These are phyloP conservation scores for Lasius fuliginosus DNA, from an alignment of 2,888 invertebrate genomes.

Conservation along the genomic window DNA sequence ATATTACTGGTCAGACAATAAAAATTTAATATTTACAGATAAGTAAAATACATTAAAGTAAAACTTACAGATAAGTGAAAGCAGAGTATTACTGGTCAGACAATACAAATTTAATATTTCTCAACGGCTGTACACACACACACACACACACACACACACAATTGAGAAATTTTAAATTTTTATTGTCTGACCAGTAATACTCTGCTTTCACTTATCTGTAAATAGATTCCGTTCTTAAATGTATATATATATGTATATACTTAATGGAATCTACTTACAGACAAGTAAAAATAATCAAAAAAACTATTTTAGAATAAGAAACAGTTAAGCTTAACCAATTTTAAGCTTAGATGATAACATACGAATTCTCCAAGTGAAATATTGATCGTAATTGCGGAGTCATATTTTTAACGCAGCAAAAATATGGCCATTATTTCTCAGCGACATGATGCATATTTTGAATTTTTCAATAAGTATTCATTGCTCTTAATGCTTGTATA, in stretches of 20 bases:
- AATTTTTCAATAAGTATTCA: slow-evolving; percentile 40
- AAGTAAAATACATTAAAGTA: too few species aligned
- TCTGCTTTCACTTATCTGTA: too few species aligned
- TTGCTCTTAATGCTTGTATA: slow-evolving; percentile 2
- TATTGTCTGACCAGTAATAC: too few species aligned
- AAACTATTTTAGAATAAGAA: not conserved
- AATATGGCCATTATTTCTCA: slow-evolving; percentile 21
- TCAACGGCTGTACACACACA: not conserved
- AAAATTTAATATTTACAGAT: too few species aligned
- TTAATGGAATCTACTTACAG: not conserved
- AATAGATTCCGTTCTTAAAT: too few species aligned
- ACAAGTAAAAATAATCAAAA: not conserved
- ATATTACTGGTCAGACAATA: not conserved
- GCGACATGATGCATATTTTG: slow-evolving; percentile 11
- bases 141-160: too few species aligned
- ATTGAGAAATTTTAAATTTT: too few species aligned
- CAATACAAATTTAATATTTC: not conserved
- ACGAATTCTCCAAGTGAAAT: not conserved
- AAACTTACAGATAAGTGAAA: too few species aligned
- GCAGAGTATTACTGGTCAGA: too few species aligned
- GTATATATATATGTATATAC: too few species aligned
- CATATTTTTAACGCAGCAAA: slow-evolving; percentile 4
- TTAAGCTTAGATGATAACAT: not conserved
- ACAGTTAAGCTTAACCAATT: not conserved
- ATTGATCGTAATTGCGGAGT: slow-evolving; percentile 2